Conservation (phyloP, 2,797 vertebrate genomes). For the Caiman crocodilus region DNA sequence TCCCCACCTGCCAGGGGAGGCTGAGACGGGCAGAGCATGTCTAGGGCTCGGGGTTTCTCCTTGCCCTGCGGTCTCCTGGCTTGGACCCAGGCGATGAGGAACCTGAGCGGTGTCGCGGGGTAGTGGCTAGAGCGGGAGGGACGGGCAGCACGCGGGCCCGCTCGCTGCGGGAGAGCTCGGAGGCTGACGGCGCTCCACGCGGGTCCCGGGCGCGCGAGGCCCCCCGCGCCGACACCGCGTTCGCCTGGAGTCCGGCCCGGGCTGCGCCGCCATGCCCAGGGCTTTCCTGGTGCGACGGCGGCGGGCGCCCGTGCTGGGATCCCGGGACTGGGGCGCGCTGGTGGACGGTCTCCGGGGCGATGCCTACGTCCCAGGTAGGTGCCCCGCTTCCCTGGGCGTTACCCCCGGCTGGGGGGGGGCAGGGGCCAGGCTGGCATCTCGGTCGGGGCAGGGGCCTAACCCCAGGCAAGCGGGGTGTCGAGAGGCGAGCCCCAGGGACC, state of each 20-base stretch:
- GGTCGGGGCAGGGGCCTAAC: too few species aligned
- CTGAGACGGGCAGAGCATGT: background rate
- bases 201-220: background rate
- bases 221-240: background rate
- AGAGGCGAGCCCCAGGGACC: too few species aligned
- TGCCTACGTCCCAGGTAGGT: constrained; percentile 75
- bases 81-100: too few species aligned
- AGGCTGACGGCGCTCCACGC: too few species aligned
- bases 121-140: too few species aligned
- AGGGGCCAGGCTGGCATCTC: too few species aligned
- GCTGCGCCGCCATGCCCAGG: constrained; percentile 65
- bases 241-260: background rate
- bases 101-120: too few species aligned
- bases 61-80: too few species aligned
- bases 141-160: too few species aligned
- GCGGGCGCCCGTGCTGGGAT: background rate
- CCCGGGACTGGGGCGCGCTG: constrained; percentile 69
- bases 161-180: background rate
- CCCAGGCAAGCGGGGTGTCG: too few species aligned
- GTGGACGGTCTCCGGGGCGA: constrained; percentile 76
- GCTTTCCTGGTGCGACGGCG: constrained; percentile 76
- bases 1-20: background rate
- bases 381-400: background rate
- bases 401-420: too few species aligned
- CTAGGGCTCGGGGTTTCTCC: too few species aligned